Conservation (phyloP, 2,113 vertebrate species). For the Centropristis striata region DNA sequence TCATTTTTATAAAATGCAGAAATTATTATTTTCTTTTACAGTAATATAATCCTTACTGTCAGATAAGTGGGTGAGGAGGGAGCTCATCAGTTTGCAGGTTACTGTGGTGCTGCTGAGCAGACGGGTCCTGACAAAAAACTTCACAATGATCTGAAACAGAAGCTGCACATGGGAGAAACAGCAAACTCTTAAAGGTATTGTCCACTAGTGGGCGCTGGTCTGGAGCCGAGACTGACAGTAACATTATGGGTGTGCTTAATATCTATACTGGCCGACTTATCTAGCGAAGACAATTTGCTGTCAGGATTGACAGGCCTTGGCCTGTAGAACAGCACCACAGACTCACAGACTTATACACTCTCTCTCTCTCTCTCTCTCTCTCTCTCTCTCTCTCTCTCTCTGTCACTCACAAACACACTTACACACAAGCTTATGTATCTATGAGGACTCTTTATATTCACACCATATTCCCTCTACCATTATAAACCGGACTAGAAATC, state of each 20-base stretch:
- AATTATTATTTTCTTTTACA: neutral
- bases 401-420: slow-evolving; percentile 13
- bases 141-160: neutral
- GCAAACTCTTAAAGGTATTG: neutral
- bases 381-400: neutral
- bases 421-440: neutral
- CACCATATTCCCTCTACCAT: neutral
- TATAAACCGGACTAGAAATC: neutral
- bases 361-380: no score
- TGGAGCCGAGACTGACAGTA: slow-evolving; percentile 19
- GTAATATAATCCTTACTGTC: neutral
- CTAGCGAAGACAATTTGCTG: slow-evolving; percentile 18
- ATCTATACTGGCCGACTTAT: slow-evolving; percentile 4
- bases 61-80: neutral
- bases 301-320: slow-evolving; percentile 24
- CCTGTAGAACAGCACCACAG: slow-evolving; percentile 3
- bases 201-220: slow-evolving; percentile 19
- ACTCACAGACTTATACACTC: slow-evolving; percentile 22
- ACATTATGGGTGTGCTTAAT: slow-evolving; percentile 21
- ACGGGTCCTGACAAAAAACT: neutral
- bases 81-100: neutral
- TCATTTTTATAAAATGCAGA: neutral
- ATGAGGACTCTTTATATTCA: neutral
- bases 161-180: neutral
- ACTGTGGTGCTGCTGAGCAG: neutral